Conservation (phyloP, 2,888 invertebrate species). For the Volucella bombylans region DNA sequence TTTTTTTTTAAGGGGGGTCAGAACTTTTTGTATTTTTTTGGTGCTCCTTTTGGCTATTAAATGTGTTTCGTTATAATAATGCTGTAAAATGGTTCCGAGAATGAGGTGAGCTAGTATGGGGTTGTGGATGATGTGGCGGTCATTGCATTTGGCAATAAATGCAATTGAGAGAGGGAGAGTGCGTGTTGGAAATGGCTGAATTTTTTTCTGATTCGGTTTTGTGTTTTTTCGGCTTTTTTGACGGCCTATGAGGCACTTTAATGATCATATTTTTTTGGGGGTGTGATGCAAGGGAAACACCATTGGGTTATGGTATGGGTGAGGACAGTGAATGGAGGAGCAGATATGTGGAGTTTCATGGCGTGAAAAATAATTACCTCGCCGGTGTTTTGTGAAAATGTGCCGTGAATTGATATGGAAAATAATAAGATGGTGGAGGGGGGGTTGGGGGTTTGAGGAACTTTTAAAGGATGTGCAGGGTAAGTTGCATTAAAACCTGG, state of each 20-base stretch:
- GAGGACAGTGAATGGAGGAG: slow-evolving; percentile 65
- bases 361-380: slow-evolving; percentile 61
- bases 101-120: slow-evolving; percentile 42
- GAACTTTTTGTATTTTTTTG: slow-evolving; percentile 10
- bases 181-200: slow-evolving; percentile 37
- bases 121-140: slow-evolving; percentile 53
- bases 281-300: slow-evolving; percentile 41
- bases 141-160: slow-evolving; percentile 71
- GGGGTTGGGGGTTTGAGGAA: background rate
- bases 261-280: slow-evolving; percentile 51
- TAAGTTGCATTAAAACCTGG: too few relatives aligned
- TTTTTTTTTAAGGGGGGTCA: too few relatives aligned
- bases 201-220: slow-evolving; percentile 18
- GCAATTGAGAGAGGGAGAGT: slow-evolving; percentile 43
- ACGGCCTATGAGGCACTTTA: slow-evolving; percentile 43
- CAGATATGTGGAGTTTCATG: slow-evolving; percentile 77
- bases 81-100: slow-evolving; percentile 63
- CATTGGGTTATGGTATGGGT: background rate
- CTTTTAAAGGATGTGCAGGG: too few relatives aligned
- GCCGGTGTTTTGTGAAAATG: slow-evolving; percentile 37
- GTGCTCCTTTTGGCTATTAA: slow-evolving; percentile 65
- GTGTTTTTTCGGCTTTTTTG: slow-evolving; percentile 7
- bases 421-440: slow-evolving; percentile 23
- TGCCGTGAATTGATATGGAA: slow-evolving; percentile 39
- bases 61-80: slow-evolving; percentile 72